phyloP scores from a whole-genome alignment of 2,113 vertebrate genomes.

The western clawed frog (Xenopus tropicalis) region DNA sequence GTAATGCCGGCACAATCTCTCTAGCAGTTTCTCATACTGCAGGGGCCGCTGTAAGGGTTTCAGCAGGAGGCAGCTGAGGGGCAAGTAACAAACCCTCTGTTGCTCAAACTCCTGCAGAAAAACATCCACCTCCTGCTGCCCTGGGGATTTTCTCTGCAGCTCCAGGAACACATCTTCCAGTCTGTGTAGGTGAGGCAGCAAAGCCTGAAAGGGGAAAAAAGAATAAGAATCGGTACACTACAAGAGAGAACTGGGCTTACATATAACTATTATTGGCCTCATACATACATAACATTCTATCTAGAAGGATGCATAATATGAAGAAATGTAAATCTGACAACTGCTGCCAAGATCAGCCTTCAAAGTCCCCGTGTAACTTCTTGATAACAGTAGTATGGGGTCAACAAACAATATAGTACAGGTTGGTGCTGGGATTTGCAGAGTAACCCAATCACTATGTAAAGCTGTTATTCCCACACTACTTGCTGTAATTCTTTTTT shows the following conservation, averaged over 20 bases:
- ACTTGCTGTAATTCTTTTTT: too few relatives aligned
- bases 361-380: too few relatives aligned
- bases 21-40: slow-evolving; percentile 88
- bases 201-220: slow-evolving; percentile 7
- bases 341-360: too few relatives aligned
- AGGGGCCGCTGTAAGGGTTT: slow-evolving; percentile 91
- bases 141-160: slow-evolving; percentile 16
- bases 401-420: too few relatives aligned
- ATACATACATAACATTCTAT: not conserved
- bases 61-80: slow-evolving; percentile 88
- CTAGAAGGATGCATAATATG: too few relatives aligned
- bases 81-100: slow-evolving; percentile 95
- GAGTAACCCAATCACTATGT: too few relatives aligned
- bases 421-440: too few relatives aligned
- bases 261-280: not conserved
- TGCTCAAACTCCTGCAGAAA: slow-evolving; percentile 80
- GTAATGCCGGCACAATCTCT: slow-evolving; percentile 80
- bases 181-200: slow-evolving; percentile 64
- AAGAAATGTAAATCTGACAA: too few relatives aligned
- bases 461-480: too few relatives aligned
- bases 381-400: too few relatives aligned
- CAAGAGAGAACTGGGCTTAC: not conserved
- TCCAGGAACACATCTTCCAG: slow-evolving; percentile 69
- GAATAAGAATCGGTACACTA: too few relatives aligned
- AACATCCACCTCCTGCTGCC: slow-evolving; percentile 7